A percentile compares a stretch with the other conserved stretches of the same genome.
phyloP scores from a whole-genome alignment of 2,113 vertebrate species.

The Scytalopus superciliaris region DNA sequence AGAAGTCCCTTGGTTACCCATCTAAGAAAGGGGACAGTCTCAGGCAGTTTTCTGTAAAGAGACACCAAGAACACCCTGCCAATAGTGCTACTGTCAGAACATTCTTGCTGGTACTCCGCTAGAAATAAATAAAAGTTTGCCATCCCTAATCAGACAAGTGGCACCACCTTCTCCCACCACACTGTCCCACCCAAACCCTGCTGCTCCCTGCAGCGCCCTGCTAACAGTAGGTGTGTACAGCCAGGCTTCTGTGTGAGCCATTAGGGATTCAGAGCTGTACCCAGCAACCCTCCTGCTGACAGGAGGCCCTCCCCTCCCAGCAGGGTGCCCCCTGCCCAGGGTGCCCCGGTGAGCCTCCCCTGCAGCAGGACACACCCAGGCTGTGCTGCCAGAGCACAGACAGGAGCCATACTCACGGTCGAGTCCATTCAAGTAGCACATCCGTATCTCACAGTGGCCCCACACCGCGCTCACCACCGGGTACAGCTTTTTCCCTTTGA shows the following conservation, averaged over 20 bases:
- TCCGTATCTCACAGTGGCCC: slow-evolving; percentile 98
- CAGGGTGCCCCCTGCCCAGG: neutral
- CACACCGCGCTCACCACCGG: slow-evolving; percentile 97
- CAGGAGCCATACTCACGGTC: slow-evolving; percentile 89
- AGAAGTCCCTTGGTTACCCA: neutral
- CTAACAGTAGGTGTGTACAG: fast-evolving
- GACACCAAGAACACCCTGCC: neutral
- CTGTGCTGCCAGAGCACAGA: neutral
- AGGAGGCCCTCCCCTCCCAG: fast-evolving
- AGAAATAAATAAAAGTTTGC: fast-evolving
- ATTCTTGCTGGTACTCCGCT: neutral
- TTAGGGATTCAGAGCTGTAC: neutral
- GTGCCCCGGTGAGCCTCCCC: too few relatives aligned
- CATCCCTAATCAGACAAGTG: neutral
- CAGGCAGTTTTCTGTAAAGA: neutral
- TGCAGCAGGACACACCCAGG: neutral
- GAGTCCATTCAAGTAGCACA: slow-evolving; percentile 98
- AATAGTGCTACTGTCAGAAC: fast-evolving
- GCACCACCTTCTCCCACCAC: neutral
- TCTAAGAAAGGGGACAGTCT: neutral
- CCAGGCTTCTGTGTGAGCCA: fast-evolving
- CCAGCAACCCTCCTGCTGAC: neutral
- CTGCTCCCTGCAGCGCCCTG: neutral
- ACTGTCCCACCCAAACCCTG: neutral
- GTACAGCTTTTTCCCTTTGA: slow-evolving; percentile 96